These are phyloP conservation scores for Nomada fucata DNA, from an alignment of 2,888 invertebrate genomes.

Conservation along the genomic window DNA sequence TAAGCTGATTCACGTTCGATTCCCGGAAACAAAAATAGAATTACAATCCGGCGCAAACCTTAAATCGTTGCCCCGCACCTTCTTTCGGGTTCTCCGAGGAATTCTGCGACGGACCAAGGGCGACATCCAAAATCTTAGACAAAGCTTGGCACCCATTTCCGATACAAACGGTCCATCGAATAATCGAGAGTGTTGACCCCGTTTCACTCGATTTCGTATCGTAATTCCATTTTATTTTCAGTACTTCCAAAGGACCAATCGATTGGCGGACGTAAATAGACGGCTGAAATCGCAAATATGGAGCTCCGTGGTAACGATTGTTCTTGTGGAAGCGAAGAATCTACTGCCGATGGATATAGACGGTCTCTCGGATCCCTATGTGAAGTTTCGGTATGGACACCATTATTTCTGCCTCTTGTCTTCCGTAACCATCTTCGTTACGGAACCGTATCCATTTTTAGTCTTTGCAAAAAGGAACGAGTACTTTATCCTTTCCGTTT, in stretches of 20 bases:
- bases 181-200: not conserved
- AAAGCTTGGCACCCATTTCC: conserved; percentile 1
- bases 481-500: not conserved
- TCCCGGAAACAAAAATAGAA: no score
- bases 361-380: conserved; percentile 95
- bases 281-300: conserved; percentile 97
- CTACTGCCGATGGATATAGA: conserved; percentile 95
- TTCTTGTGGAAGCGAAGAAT: conserved; percentile 97
- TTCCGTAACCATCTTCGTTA: not conserved
- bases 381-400: conserved; percentile 93
- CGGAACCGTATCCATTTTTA: not conserved
- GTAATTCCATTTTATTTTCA: conserved; percentile 80
- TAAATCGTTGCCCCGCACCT: no score
- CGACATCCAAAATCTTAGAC: not conserved
- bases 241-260: conserved; percentile 92
- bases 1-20: no score
- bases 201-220: conserved; percentile 24
- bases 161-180: not conserved
- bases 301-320: conserved; percentile 98
- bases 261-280: conserved; percentile 92
- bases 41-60: no score
- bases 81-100: no score
- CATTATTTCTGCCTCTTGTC: conserved; percentile 6
- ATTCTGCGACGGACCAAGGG: not conserved
- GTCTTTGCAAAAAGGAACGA: no score